A percentile compares a stretch with the other conserved stretches of the same genome.
Conservation (phyloP, 2,797 vertebrate species). For the Microcaecilia unicolor region DNA sequence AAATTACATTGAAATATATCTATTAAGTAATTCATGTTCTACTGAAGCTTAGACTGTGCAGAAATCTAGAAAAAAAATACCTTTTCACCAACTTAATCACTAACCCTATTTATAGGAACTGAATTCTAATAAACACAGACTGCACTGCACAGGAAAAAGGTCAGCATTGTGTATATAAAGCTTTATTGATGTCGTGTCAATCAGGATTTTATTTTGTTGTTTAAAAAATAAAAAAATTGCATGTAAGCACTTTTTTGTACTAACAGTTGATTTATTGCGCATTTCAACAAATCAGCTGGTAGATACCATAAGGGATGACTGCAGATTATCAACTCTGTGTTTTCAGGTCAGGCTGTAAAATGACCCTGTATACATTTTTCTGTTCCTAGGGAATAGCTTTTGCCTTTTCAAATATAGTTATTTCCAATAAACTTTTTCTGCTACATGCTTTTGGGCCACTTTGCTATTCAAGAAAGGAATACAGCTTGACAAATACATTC, state of each 20-base stretch:
- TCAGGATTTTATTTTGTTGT: conserved; percentile 62
- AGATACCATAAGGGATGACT: conserved; percentile 32
- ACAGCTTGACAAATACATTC: no score
- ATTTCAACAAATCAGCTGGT: no score
- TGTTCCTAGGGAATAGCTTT: conserved; percentile 48
- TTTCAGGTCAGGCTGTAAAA: conserved; percentile 48
- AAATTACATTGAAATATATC: no score
- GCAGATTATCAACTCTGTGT: conserved; percentile 56
- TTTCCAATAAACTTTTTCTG: conserved; percentile 46
- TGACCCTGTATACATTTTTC: conserved; percentile 38
- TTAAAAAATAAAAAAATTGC: conserved; percentile 34
- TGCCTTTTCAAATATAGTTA: conserved; percentile 49
- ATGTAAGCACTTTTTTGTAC: conserved; percentile 59
- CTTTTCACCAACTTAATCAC: no score
- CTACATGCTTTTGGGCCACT: no score
- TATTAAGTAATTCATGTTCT: no score
- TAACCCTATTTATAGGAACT: conserved; percentile 48
- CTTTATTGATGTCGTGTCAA: conserved; percentile 70
- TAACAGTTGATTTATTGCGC: conserved; percentile 60
- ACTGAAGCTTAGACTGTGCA: no score
- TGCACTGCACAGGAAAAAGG: conserved; percentile 47
- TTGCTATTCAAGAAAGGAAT: no score
- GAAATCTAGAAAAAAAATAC: no score
- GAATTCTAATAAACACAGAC: conserved; percentile 68
- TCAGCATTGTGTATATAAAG: conserved; percentile 42